Percentiles rank a stretch among this genome's conserved stretches.
phyloP scores from a whole-genome alignment of 2,113 vertebrate species.

The Burhinus oedicnemus region DNA sequence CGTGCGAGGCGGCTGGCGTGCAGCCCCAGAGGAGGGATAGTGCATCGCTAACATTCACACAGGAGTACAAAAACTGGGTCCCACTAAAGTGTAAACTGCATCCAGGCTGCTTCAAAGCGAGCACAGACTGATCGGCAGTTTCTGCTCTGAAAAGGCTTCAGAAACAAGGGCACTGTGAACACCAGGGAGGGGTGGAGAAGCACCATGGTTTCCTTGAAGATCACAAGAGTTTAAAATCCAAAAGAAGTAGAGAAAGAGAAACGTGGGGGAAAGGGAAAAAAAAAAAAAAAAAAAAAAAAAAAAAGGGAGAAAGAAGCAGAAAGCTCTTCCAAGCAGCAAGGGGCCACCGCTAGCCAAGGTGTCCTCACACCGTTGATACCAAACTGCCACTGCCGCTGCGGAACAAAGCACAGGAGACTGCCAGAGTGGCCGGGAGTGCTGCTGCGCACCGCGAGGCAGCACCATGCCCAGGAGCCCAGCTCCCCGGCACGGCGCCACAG shows the following conservation, averaged over 20 bases:
- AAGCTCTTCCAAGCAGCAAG: slow-evolving; percentile 76
- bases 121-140: slow-evolving; percentile 47
- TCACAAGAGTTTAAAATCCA: slow-evolving; percentile 73
- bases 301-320: slow-evolving; percentile 30
- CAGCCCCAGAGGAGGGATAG: slow-evolving; percentile 54
- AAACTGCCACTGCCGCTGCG: slow-evolving; percentile 94
- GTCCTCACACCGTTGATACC: slow-evolving; percentile 98
- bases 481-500: not conserved
- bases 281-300: not conserved
- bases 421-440: slow-evolving; percentile 49
- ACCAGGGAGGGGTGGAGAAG: slow-evolving; percentile 63
- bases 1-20: slow-evolving; percentile 28
- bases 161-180: slow-evolving; percentile 55
- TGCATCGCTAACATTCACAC: slow-evolving; percentile 27
- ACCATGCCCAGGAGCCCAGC: not conserved
- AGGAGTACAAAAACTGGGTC: slow-evolving; percentile 45
- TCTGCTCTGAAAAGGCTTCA: slow-evolving; percentile 62
- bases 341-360: slow-evolving; percentile 69
- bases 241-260: slow-evolving; percentile 49
- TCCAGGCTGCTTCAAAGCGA: not conserved
- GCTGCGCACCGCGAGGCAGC: not conserved
- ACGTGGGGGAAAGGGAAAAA: slow-evolving; percentile 16
- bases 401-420: slow-evolving; percentile 87
- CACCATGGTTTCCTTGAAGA: slow-evolving; percentile 79
- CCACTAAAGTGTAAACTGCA: slow-evolving; percentile 14